Evolutionary conservation across 1,140 invertebrate genomes (phyloP).

Genomic region (Diachasmimorpha longicaudata): DNA sequence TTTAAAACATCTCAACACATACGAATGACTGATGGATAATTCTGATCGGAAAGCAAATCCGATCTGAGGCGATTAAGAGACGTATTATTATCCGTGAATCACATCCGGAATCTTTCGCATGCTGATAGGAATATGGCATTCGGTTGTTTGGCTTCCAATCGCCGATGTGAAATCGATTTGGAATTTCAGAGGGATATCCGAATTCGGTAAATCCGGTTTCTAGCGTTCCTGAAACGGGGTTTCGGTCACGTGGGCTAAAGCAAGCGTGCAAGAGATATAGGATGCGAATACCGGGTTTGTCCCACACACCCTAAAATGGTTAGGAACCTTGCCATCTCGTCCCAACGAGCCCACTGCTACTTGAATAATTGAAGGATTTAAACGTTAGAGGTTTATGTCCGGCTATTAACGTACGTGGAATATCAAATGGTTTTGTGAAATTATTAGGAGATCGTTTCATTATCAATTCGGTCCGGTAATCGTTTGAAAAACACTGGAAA

Average conservation of each 20-base stretch:
- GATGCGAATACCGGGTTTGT: background rate
- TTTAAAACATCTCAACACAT: background rate
- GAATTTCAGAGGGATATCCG: conserved; percentile 6
- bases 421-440: conserved; percentile 42
- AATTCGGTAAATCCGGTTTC: conserved; percentile 8
- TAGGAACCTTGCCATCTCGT: conserved; percentile 4
- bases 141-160: background rate
- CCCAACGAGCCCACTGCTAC: conserved; percentile 5
- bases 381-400: conserved; percentile 51
- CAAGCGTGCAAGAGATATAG: conserved; percentile 10
- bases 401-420: conserved; percentile 55
- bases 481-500: no score
- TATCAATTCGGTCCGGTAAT: background rate
- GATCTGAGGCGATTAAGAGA: background rate
- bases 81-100: background rate
- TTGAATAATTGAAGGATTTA: conserved; percentile 59
- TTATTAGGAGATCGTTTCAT: background rate
- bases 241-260: conserved; percentile 6
- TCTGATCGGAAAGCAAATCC: background rate
- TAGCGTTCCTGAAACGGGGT: conserved; percentile 2
- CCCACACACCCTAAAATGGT: conserved; percentile 3
- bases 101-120: background rate
- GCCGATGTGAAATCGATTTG: conserved; percentile 3
- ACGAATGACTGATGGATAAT: background rate
- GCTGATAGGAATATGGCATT: conserved; percentile 4